Evolutionary conservation across 2,888 invertebrate species (phyloP), one percentile per base, ranked within the genome.

Genomic region (Syrphus vitripennis): DNA sequence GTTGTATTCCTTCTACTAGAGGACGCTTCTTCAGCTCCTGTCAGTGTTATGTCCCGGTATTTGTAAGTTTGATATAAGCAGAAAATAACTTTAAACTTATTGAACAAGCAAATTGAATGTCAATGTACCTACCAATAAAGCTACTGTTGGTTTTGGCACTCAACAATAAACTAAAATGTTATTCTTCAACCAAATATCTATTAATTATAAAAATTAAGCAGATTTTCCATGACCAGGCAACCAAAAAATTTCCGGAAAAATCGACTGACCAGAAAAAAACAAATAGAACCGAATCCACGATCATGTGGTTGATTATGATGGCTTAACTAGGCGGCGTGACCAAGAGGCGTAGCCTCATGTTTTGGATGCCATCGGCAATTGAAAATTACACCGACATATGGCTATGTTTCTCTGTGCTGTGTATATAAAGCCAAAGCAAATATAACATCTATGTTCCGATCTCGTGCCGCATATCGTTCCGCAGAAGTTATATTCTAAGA

Each of bases 251-350:
- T 69, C 55, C 53, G 29, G 34, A 77, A 72, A 72, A 84, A 53
- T 77, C 76, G 72, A 53, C 48, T 72, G 70, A 57, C 69, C 77
- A 67, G 48, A 84, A 84, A n/a, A n/a, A n/a, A 76, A 84, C 65
- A 76, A 84, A 81, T 71, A 81, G 65, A 67, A 76, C 59, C 31
- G 57, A 16, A 59, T 67, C 80, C 45, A 16, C 42, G 75, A 78
- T 86, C 86, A 86, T 86, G 82, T 86, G 86, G 77, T 78, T 82
- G 86, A 82, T 82, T 82, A 63, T 86, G 82, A 86, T 82, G 82
- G 48, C 86, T 82, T 82, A 86, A 86, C 86, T 77, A 86, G 86
- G 86, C 86, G 82, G 86, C 86, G 86, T 86, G 86, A 86, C 86
- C 61, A 69, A 63, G 45, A 82, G 86, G 86, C 86, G 86, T 86